These are phyloP conservation scores for Onthophagus sagittarius DNA, from an alignment of 2,888 invertebrate species.

Conservation along the genomic window DNA sequence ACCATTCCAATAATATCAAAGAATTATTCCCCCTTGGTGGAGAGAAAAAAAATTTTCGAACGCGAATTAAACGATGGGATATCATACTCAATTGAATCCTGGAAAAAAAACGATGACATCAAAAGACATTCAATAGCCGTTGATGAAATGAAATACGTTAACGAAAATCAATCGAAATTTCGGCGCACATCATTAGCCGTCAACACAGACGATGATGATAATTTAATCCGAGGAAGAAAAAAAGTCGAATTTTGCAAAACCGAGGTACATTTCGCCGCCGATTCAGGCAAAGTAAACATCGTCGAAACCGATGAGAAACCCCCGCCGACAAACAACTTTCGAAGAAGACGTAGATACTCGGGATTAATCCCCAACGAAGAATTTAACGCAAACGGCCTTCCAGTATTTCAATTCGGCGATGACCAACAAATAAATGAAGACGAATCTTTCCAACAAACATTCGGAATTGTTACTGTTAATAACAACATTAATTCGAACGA, in stretches of 20 bases:
- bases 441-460: not conserved
- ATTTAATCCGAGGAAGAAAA: slow-evolving; percentile 13
- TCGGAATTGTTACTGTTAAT: slow-evolving; percentile 29
- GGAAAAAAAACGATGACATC: slow-evolving; percentile 36
- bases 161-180: slow-evolving; percentile 35
- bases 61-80: slow-evolving; percentile 15
- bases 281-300: slow-evolving; percentile 80
- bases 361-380: slow-evolving; percentile 47
- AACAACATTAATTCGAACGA: slow-evolving; percentile 13
- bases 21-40: slow-evolving; percentile 25
- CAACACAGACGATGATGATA: slow-evolving; percentile 24
- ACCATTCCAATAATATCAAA: slow-evolving; percentile 43
- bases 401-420: slow-evolving; percentile 67
- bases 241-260: slow-evolving; percentile 81
- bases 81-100: slow-evolving; percentile 27
- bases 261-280: slow-evolving; percentile 82
- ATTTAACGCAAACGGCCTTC: slow-evolving; percentile 48
- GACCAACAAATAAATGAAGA: slow-evolving; percentile 25
- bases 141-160: slow-evolving; percentile 54
- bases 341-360: slow-evolving; percentile 62
- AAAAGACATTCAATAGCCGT: slow-evolving; percentile 59
- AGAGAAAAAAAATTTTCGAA: slow-evolving; percentile 15
- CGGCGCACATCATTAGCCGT: slow-evolving; percentile 38
- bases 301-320: slow-evolving; percentile 86
- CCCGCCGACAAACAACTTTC: slow-evolving; percentile 76